Evolutionary conservation across 2,113 vertebrate species (phyloP).

Genomic region (Tapirus terrestris): DNA sequence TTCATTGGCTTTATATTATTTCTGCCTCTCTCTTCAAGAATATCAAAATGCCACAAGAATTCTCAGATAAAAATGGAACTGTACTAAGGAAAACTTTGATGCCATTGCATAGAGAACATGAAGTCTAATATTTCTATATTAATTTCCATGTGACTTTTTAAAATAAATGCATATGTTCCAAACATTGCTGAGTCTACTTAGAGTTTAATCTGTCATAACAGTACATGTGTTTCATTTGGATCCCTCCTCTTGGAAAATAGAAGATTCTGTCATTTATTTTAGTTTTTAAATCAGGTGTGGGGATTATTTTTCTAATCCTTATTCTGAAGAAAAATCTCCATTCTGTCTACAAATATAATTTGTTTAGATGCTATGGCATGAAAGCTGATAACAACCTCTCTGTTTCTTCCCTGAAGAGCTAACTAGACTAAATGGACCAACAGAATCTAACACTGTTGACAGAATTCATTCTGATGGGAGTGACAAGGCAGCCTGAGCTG

Average conservation of each 20-base stretch:
- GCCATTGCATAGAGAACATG: not conserved
- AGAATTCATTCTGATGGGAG: conserved; percentile 70
- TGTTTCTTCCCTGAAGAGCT: not conserved
- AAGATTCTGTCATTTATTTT: not conserved
- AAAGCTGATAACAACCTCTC: not conserved
- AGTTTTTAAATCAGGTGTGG: not conserved
- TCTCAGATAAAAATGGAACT: not conserved
- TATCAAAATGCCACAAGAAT: not conserved
- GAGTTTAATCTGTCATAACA: not conserved
- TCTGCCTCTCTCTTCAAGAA: not conserved
- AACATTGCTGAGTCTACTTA: not conserved
- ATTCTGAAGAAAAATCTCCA: not conserved
- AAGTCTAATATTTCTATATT: not conserved
- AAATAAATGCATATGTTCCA: not conserved
- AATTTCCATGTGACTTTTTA: not conserved
- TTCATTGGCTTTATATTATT: not conserved
- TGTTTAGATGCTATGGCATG: not conserved
- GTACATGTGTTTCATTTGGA: not conserved
- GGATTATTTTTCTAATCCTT: not conserved
- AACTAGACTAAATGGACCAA: conserved; percentile 25
- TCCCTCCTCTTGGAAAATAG: not conserved
- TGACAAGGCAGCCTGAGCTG: conserved; percentile 59
- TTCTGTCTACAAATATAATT: not conserved
- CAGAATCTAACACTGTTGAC: not conserved
- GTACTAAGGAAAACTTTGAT: not conserved